These are phyloP conservation scores for Ischnura elegans DNA, from an alignment of 2,888 invertebrate species.

Conservation along the genomic window DNA sequence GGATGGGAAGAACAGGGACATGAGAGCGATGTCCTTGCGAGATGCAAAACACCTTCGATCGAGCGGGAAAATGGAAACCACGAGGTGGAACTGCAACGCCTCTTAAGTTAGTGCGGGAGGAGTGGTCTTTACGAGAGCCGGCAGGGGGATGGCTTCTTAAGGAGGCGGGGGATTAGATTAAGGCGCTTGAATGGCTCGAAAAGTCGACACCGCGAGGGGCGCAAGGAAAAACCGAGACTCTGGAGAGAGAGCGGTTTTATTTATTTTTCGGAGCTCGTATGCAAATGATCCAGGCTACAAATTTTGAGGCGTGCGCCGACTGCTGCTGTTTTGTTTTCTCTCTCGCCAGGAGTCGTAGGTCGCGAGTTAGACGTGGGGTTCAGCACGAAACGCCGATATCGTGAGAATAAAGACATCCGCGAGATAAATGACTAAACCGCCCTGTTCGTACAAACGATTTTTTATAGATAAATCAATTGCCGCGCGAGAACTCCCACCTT, in stretches of 20 bases:
- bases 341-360: neutral
- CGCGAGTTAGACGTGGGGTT: too few relatives aligned
- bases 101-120: neutral
- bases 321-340: neutral
- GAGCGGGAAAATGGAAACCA: neutral
- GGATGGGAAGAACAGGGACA: neutral
- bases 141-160: neutral
- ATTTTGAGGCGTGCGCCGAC: neutral
- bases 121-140: neutral
- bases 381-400: neutral
- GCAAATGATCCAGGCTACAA: neutral
- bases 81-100: neutral
- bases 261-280: constrained; percentile 11
- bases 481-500: too few relatives aligned
- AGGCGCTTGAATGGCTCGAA: neutral
- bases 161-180: constrained; percentile 16
- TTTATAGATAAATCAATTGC: too few relatives aligned
- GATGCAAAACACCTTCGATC: constrained; percentile 33
- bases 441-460: too few relatives aligned
- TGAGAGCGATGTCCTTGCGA: neutral
- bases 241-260: neutral
- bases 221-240: neutral
- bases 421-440: too few relatives aligned
- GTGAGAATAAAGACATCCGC: neutral
- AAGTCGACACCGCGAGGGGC: neutral